A percentile compares a stretch with the other conserved stretches of the same genome.
These are phyloP conservation scores for Petrocephalus schoutedeni DNA, from an alignment of 2,797 vertebrate species.

Conservation along the genomic window DNA sequence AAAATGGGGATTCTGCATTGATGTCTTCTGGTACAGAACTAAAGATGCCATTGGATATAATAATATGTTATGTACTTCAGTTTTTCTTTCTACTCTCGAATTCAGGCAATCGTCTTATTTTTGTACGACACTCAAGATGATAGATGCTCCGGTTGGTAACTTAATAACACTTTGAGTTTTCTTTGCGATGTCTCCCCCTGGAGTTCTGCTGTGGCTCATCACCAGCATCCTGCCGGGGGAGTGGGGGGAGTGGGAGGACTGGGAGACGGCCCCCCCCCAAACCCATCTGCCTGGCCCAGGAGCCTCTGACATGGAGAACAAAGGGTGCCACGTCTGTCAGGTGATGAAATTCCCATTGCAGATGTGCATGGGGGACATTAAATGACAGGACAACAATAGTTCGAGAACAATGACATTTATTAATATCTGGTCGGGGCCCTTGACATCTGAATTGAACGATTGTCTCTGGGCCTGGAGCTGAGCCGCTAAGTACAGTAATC, in stretches of 20 bases:
- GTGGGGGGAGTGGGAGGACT: not conserved
- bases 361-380: not conserved
- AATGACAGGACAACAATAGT: not conserved
- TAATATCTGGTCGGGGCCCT: not conserved
- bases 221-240: not conserved
- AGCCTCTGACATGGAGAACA: not conserved
- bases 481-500: not conserved
- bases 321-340: not conserved
- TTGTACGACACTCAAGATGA: not conserved
- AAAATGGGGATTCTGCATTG: not conserved
- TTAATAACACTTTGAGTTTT: not conserved
- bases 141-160: not conserved
- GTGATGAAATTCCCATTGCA: not conserved
- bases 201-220: not conserved
- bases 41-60: not conserved
- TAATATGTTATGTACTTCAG: not conserved
- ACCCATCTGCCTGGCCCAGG: not conserved
- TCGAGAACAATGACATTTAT: not conserved
- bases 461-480: not conserved
- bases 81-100: not conserved
- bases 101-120: not conserved
- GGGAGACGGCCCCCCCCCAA: not conserved
- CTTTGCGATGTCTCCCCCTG: not conserved
- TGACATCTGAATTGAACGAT: conserved; percentile 13
- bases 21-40: not conserved